Evolutionary conservation across 1,140 invertebrate genomes (phyloP), one percentile per base, ranked within the genome.

Genomic region (Globodera rostochiensis): DNA sequence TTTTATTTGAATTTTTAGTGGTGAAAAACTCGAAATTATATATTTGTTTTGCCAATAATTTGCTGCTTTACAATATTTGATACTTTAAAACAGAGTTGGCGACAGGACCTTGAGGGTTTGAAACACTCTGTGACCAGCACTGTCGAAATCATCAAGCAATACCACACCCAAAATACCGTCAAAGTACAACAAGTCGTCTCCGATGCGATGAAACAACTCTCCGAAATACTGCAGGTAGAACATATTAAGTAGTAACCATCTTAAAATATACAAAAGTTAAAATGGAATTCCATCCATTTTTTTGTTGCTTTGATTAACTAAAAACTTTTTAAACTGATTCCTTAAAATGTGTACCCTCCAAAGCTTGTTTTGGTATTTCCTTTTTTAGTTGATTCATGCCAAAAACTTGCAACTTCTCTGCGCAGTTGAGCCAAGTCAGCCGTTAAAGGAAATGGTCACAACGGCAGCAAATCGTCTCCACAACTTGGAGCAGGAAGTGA

Each of bases 131-230:
- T 82, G 19, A 57, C 50, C 50, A 82, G 45, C 45, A 83, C 70
- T 21, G 81, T 74, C 19, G 81, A 82, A 64, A 25, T 82, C 15
- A 50, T 73, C n/a, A 82, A 81, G 36, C 81, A 82, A n/a, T 82
- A 73, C 9, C 81, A 82, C 73, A 71, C 69, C 6, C 80, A 82
- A 67, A 82, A 82, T 45, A 82, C 81, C 36, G 80, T 74, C 21
- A 66, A 50, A 47, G 81, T 82, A 7, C 78, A 74, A 21, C 49
- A 82, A 19, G 50, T 74, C 60, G 80, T 82, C 13, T 25, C 49
- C 19, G 81, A 82, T 57, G 79, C 80, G 45, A 80, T 82, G 77
- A 82, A 82, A 19, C 69, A 81, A 74, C 67, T 83, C 15, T 47
- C 21, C 9, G 81, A 82, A 74, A 83, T 82, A 25, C n/a, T 82